phyloP scores from a whole-genome alignment of 92 coral and sea anemone genomes.

The Pocillopora meandrina region DNA sequence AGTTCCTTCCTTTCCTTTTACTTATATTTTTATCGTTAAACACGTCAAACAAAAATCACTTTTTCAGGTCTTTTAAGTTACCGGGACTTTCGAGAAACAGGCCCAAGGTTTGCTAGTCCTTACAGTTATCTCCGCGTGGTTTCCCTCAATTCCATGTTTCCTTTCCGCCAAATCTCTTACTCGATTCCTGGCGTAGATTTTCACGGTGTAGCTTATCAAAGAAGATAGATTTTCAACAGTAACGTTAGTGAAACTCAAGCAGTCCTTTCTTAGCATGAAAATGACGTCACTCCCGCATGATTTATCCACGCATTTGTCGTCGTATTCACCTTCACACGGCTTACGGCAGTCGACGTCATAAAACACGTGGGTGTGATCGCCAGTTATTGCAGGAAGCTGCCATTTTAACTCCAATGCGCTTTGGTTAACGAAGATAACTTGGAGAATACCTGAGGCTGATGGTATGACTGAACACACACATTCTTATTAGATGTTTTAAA shows the following conservation, averaged over 20 bases:
- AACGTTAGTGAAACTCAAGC: neutral
- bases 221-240: conserved; percentile 35
- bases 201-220: conserved; percentile 54
- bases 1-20: too few species aligned
- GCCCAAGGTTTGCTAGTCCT: neutral
- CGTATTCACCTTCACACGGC: conserved; percentile 39
- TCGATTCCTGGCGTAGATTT: conserved; percentile 57
- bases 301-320: conserved; percentile 46
- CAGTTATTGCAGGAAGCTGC: neutral
- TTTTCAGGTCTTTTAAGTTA: too few species aligned
- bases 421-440: too few species aligned
- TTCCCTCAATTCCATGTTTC: neutral
- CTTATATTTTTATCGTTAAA: too few species aligned
- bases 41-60: too few species aligned
- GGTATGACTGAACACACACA: too few species aligned
- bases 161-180: conserved; percentile 33
- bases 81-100: neutral
- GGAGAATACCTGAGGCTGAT: too few species aligned
- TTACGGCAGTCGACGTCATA: conserved; percentile 17
- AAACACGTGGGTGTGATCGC: conserved; percentile 1
- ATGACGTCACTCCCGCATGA: conserved; percentile 42
- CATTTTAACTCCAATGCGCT: too few species aligned
- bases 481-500: too few species aligned
- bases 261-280: conserved; percentile 14
- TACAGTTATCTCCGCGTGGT: neutral